phyloP scores from a whole-genome alignment of 2,888 invertebrate species.

The Himalopsyche anomala region DNA sequence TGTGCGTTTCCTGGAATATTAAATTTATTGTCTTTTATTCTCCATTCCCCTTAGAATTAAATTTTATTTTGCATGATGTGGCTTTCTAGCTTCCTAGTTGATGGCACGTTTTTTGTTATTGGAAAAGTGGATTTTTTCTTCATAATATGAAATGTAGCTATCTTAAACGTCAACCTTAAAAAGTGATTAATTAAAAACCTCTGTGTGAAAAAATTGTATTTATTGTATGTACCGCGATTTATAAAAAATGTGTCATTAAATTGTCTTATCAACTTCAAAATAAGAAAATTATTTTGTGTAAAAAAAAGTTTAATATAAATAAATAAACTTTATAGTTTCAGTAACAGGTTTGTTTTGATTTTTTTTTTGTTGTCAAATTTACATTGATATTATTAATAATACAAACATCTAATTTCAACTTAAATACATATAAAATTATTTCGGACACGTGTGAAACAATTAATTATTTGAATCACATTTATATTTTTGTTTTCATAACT shows the following conservation, averaged over 20 bases:
- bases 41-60: no score
- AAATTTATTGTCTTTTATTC: no score
- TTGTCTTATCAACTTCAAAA: neutral
- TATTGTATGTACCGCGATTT: neutral
- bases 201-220: neutral
- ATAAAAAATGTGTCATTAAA: neutral
- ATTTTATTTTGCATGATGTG: no score
- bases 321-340: conserved; percentile 27
- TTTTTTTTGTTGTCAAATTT: conserved; percentile 25
- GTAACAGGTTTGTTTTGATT: conserved; percentile 9
- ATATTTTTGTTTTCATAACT: conserved; percentile 9
- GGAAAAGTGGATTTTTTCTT: no score
- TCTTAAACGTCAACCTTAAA: no score
- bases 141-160: no score
- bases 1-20: no score
- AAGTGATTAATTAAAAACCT: neutral
- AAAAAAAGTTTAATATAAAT: conserved; percentile 31
- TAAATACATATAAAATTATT: conserved; percentile 24
- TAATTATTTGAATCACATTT: conserved; percentile 1
- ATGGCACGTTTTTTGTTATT: no score
- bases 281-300: conserved; percentile 24
- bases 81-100: no score
- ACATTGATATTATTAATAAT: conserved; percentile 28
- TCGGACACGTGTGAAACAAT: conserved; percentile 6
- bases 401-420: conserved; percentile 26